phyloP scores from a whole-genome alignment of 2,113 vertebrate species.

The Origma solitaria region DNA sequence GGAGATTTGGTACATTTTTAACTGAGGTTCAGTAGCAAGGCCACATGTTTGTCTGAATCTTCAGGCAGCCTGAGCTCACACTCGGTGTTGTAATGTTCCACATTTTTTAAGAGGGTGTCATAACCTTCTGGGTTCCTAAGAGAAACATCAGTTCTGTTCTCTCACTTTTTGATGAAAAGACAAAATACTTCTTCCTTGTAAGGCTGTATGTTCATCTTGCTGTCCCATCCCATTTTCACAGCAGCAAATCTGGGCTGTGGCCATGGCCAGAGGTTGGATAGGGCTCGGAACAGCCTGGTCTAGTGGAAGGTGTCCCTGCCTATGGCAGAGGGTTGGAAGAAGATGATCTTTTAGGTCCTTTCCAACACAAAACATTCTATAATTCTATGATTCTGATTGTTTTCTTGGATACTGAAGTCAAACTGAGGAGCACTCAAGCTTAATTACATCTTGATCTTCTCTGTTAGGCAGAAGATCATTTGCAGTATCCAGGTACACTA shows the following conservation, averaged over 20 bases:
- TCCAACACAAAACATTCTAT: not conserved
- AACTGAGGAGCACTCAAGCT: not conserved
- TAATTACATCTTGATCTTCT: not conserved
- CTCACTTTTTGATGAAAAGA: not conserved
- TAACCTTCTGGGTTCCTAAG: not conserved
- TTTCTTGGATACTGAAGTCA: not conserved
- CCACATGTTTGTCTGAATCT: not conserved
- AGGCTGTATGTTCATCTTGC: not conserved
- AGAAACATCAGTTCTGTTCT: not conserved
- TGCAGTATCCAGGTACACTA: not conserved
- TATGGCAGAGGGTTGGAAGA: not conserved
- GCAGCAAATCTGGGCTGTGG: not conserved
- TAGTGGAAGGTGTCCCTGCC: not conserved
- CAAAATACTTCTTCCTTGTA: not conserved
- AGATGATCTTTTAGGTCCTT: not conserved
- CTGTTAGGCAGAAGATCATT: not conserved
- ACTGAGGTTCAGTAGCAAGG: not conserved
- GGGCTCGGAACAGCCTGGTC: not conserved
- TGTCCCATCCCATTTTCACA: not conserved
- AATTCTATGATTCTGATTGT: not conserved
- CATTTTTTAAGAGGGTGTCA: not conserved
- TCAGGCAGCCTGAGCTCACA: not conserved
- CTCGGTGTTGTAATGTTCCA: not conserved
- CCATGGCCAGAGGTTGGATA: not conserved
- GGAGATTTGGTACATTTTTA: not conserved